These are phyloP conservation scores for Theonella swinhoei DNA, from an alignment of 37 sponge, comb jelly and placozoan species.

Conservation along the genomic window DNA sequence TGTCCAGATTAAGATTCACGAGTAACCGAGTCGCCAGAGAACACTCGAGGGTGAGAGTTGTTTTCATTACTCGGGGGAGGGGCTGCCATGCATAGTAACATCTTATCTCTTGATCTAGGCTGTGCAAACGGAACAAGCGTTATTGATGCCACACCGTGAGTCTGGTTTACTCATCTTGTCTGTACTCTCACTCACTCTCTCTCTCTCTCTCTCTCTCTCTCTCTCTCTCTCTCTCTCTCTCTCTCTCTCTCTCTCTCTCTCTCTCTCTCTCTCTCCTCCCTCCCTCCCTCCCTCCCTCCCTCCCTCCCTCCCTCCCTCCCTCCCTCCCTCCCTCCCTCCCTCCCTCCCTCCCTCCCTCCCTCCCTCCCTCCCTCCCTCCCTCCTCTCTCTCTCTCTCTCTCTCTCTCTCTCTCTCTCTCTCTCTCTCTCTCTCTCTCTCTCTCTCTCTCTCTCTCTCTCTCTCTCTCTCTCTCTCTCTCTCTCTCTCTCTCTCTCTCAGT, in stretches of 20 bases:
- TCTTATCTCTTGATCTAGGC: too few relatives aligned
- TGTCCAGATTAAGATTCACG: too few relatives aligned
- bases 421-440: background rate
- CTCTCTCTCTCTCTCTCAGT: conserved; percentile 24
- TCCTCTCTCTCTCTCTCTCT: background rate
- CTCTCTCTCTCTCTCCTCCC: background rate
- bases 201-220: background rate
- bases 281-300: background rate
- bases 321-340: background rate
- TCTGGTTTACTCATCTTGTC: background rate
- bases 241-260: background rate
- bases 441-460: background rate
- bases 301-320: background rate
- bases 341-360: background rate
- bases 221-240: background rate
- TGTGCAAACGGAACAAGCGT: background rate
- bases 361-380: background rate
- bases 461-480: background rate
- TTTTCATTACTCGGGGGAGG: too few relatives aligned
- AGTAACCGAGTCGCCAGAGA: too few relatives aligned
- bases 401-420: background rate
- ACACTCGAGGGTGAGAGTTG: too few relatives aligned
- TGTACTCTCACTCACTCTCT: background rate
- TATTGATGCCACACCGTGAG: background rate
- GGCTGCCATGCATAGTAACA: too few relatives aligned